These are phyloP conservation scores for Psittacara wagleri DNA, from an alignment of 2,113 vertebrate species.

Conservation along the genomic window DNA sequence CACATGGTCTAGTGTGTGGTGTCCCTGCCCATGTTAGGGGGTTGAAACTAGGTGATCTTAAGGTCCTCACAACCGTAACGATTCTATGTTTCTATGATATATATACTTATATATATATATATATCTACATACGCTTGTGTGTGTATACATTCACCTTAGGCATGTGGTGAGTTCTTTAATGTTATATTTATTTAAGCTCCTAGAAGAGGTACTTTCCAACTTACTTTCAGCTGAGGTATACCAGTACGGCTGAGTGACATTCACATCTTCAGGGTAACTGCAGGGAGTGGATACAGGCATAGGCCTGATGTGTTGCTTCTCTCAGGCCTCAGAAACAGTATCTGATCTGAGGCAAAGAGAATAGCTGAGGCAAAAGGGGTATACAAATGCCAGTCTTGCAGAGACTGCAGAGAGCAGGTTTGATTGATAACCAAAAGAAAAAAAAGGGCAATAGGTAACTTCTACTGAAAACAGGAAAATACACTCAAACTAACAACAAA, in stretches of 20 bases:
- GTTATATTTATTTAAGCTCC: neutral
- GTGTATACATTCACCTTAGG: neutral
- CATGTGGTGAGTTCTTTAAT: neutral
- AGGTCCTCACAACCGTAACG: neutral
- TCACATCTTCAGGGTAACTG: neutral
- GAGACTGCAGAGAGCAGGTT: neutral
- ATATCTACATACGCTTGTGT: no score
- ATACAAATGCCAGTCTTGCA: neutral
- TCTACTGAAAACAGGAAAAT: neutral
- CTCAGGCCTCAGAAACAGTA: neutral
- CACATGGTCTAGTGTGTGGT: neutral
- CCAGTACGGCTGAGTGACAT: neutral
- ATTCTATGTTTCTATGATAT: neutral
- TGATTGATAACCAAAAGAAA: neutral
- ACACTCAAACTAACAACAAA: neutral
- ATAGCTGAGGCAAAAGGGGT: neutral
- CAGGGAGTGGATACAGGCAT: neutral
- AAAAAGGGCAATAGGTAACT: neutral
- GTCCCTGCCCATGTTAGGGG: neutral
- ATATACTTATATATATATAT: neutral
- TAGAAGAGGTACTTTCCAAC: neutral
- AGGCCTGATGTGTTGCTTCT: neutral
- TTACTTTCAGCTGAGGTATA: neutral
- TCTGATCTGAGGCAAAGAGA: neutral
- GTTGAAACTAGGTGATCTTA: neutral